Percentiles rank a stretch among this genome's conserved stretches.
Evolutionary conservation across 1,140 invertebrate genomes (phyloP).

Genomic region (Araneus ventricosus): DNA sequence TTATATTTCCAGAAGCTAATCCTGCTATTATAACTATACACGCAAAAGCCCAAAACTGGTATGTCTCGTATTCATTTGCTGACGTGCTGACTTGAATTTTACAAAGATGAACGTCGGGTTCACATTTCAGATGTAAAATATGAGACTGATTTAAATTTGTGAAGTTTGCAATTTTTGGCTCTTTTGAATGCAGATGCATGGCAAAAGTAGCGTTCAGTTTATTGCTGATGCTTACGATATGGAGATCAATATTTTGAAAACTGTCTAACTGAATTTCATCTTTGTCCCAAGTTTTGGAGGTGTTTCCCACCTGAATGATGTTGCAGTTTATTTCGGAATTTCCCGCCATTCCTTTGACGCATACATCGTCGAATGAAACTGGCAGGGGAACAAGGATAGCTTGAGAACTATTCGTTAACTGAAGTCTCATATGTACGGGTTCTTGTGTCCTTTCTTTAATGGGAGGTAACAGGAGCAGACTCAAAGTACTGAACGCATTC

Average conservation of each 20-base stretch:
- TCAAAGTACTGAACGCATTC: not conserved
- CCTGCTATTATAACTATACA: slow-evolving; percentile 70
- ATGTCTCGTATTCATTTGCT: slow-evolving; percentile 1
- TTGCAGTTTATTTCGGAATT: not conserved
- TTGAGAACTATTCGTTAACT: not conserved
- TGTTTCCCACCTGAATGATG: not conserved
- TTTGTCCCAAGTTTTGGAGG: not conserved
- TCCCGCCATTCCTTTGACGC: not conserved
- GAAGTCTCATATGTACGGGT: not conserved
- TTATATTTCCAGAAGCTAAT: slow-evolving; percentile 49
- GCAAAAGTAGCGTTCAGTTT: not conserved
- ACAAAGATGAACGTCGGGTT: not conserved
- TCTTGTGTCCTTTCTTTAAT: not conserved
- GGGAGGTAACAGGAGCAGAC: not conserved
- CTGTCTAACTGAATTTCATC: not conserved
- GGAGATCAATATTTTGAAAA: not conserved
- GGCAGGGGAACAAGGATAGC: not conserved
- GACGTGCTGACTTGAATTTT: not conserved
- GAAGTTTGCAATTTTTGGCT: not conserved
- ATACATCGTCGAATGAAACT: not conserved
- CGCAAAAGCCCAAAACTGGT: slow-evolving; percentile 76
- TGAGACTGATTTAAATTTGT: not conserved
- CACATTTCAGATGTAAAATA: not conserved
- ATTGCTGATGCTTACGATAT: not conserved
- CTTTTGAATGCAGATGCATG: not conserved